Conservation (phyloP, 2,113 vertebrate genomes). For the Elephantulus edwardii region DNA sequence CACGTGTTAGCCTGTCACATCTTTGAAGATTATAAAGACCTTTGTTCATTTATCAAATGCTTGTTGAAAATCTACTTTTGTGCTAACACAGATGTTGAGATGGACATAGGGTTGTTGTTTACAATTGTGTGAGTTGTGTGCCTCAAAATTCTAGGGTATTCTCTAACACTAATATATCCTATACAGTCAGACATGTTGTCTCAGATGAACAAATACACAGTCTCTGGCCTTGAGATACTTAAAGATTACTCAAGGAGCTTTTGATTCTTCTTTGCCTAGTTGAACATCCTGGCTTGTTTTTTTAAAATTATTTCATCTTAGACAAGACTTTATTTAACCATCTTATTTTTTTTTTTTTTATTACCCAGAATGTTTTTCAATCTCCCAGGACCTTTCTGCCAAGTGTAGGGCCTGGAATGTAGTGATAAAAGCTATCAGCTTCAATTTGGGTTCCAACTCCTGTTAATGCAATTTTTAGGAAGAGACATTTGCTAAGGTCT, state of each 20-base stretch:
- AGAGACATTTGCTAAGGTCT: neutral
- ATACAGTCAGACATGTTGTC: neutral
- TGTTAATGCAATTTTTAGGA: neutral
- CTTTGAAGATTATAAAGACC: neutral
- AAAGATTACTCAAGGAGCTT: neutral
- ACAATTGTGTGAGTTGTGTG: neutral
- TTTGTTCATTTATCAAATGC: neutral
- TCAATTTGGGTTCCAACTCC: neutral
- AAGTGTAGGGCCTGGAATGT: neutral
- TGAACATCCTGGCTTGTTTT: neutral
- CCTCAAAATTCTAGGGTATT: neutral
- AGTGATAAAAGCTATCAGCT: neutral
- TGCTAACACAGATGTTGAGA: neutral
- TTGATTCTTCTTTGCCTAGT: neutral
- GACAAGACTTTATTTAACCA: neutral
- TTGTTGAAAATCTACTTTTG: neutral
- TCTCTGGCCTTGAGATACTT: neutral
- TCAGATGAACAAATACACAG: accelerated
- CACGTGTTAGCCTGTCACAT: neutral
- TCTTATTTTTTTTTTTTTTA: neutral
- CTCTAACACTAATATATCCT: neutral
- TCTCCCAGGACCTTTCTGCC: neutral
- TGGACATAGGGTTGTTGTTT: accelerated
- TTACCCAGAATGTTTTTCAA: neutral
- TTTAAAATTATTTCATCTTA: neutral